These are phyloP conservation scores for Barbus barbus DNA, from an alignment of 2,113 vertebrate species.

Conservation along the genomic window DNA sequence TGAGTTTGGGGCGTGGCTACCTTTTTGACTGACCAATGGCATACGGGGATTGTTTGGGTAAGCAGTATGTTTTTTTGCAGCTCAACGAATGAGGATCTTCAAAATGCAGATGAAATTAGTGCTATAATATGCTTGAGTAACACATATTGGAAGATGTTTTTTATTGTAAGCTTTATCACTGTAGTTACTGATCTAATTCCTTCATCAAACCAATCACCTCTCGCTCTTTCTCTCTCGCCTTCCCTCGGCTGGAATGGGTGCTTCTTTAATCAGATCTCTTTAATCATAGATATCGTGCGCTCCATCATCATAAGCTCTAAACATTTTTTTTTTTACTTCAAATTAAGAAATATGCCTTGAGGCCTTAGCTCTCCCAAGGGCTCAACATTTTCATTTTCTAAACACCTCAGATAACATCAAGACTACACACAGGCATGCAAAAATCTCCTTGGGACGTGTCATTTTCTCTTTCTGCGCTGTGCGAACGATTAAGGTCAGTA, in stretches of 20 bases:
- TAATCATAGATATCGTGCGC: conserved; percentile 6
- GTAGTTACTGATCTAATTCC: conserved; percentile 26
- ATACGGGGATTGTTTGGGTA: neutral
- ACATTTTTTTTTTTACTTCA: conserved; percentile 47
- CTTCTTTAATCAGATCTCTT: conserved; percentile 48
- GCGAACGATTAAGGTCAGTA: conserved; percentile 65
- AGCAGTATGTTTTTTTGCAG: neutral
- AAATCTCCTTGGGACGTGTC: conserved; percentile 33
- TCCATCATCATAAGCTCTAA: conserved; percentile 46
- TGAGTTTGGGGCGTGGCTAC: neutral
- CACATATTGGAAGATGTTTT: neutral
- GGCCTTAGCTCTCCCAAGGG: conserved; percentile 53
- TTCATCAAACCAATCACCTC: neutral
- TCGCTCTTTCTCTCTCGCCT: conserved; percentile 2
- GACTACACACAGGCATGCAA: conserved; percentile 34
- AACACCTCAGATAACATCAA: conserved; percentile 56
- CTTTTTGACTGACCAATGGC: neutral
- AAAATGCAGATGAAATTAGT: neutral
- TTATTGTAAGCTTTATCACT: neutral
- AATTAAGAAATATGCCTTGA: conserved; percentile 57
- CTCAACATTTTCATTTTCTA: conserved; percentile 53
- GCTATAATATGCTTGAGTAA: neutral
- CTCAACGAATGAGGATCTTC: neutral
- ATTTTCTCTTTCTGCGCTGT: conserved; percentile 45
- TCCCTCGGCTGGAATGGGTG: conserved; percentile 27